These are phyloP conservation scores for Acanthopagrus latus DNA, from an alignment of 2,797 vertebrate genomes.

Conservation along the genomic window DNA sequence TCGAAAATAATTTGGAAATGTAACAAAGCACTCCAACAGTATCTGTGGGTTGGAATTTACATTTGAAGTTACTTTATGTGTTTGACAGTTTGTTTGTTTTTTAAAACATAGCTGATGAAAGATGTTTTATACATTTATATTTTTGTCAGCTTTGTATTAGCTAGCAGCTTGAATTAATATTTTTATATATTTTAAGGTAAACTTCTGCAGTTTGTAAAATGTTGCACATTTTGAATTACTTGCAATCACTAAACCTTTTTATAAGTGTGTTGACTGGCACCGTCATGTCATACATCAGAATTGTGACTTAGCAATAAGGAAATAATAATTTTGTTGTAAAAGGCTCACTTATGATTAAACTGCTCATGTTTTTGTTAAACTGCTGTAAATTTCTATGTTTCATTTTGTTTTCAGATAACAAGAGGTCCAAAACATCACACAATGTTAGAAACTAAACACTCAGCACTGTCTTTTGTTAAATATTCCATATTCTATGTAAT, in stretches of 20 bases:
- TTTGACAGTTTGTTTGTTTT: no score
- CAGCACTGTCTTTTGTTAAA: neutral
- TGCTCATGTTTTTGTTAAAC: neutral
- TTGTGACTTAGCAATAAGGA: conserved; percentile 11
- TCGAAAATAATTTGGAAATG: conserved; percentile 77
- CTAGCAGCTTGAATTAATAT: conserved; percentile 3
- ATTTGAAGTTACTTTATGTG: neutral
- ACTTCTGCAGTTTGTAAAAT: neutral
- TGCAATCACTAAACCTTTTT: neutral
- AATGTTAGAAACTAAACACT: neutral
- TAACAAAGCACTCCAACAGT: neutral
- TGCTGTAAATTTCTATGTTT: neutral
- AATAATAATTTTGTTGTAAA: neutral
- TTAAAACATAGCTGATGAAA: no score
- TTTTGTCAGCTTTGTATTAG: conserved; percentile 6
- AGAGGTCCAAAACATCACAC: neutral
- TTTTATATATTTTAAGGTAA: neutral
- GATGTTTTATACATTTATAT: conserved; percentile 12
- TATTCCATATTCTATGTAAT: neutral
- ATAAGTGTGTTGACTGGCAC: neutral
- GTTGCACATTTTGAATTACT: neutral
- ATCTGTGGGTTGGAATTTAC: neutral
- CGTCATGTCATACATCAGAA: conserved; percentile 2
- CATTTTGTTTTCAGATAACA: neutral
- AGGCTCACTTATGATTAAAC: neutral